A percentile compares a stretch with the other conserved stretches of the same genome.
Evolutionary conservation across 2,113 vertebrate species (phyloP).

Genomic region (Eulemur rufifrons): DNA sequence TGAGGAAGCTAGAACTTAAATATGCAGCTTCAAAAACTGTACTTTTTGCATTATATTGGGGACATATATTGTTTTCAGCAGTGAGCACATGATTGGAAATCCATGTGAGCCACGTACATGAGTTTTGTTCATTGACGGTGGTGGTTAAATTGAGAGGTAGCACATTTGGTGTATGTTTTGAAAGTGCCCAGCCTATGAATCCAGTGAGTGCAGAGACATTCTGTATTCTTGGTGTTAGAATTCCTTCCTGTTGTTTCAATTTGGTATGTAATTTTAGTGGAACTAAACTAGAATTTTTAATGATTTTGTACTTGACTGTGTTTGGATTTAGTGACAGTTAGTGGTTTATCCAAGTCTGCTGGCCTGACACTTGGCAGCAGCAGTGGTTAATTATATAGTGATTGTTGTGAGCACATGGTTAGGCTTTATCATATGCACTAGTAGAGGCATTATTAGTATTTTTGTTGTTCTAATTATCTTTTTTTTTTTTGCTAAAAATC

Average conservation of each 20-base stretch:
- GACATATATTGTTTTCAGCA: not conserved
- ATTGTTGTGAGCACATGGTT: not conserved
- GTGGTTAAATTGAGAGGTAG: not conserved
- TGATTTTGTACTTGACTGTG: not conserved
- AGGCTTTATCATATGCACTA: not conserved
- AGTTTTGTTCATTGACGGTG: not conserved
- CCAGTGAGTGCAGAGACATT: not conserved
- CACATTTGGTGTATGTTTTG: not conserved
- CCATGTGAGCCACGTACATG: rapidly evolving
- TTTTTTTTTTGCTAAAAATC: not conserved
- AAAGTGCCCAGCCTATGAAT: not conserved
- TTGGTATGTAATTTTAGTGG: not conserved
- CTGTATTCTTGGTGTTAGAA: not conserved
- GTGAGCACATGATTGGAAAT: not conserved
- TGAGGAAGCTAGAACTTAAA: not conserved
- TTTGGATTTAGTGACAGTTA: not conserved
- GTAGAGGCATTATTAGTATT: not conserved
- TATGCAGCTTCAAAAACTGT: not conserved
- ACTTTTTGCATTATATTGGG: not conserved
- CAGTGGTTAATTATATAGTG: not conserved
- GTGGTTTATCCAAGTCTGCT: not conserved
- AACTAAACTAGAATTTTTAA: not conserved
- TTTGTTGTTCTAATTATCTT: not conserved
- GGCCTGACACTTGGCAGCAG: not conserved
- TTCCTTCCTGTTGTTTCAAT: not conserved